Evolutionary conservation across 2,888 invertebrate genomes (phyloP), one percentile per base, ranked within the genome.

Genomic region (Habrosyne pyritoides): DNA sequence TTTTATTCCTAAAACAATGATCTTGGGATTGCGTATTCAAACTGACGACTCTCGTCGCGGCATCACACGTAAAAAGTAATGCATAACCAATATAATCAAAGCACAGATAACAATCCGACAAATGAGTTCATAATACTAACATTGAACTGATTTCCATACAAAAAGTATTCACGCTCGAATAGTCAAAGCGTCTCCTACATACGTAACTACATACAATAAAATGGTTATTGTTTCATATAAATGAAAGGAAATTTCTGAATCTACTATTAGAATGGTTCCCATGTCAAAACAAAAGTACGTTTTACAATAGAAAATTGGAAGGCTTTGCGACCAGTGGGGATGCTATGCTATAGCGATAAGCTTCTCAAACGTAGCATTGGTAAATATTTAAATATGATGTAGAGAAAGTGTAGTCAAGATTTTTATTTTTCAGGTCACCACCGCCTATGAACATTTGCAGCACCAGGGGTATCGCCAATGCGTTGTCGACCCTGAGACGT

Each of bases 211-310:
- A 54, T 24, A 63, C 42, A 48, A 53, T 53, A 56, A 60, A 53
- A 21, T 6, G 47, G 54, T 67, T 61, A 61, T 71, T 71, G 67
- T 71, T 64, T 42, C 53, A 28, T 47, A 30, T 6, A 52, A 53
- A 56, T 53, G 62, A 57, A 69, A 65, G 62, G 60, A 63, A 71
- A 65, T 50, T 53, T 42, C 42, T 42, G 42, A 42, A 42, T 42
- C 42, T 42, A 18, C 18, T 42, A 42, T 42, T 67, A 69, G 24
- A 49, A 46, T 8, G 54, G 56, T 64, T 71, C 71, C 53, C 71
- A 71, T 69, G 62, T 61, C 69, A 69, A 69, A 71, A 71, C 71
- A 69, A 70, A 64, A 64, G 63, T 63, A 36, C 55, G 30, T 12
- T 22, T 10, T 47, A 70, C 66, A 71, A 71, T 50, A 28, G 50